A percentile compares a stretch with the other conserved stretches of the same genome.
phyloP scores from a whole-genome alignment of 2,113 vertebrate species.

The Plecturocebus donacophilus region DNA sequence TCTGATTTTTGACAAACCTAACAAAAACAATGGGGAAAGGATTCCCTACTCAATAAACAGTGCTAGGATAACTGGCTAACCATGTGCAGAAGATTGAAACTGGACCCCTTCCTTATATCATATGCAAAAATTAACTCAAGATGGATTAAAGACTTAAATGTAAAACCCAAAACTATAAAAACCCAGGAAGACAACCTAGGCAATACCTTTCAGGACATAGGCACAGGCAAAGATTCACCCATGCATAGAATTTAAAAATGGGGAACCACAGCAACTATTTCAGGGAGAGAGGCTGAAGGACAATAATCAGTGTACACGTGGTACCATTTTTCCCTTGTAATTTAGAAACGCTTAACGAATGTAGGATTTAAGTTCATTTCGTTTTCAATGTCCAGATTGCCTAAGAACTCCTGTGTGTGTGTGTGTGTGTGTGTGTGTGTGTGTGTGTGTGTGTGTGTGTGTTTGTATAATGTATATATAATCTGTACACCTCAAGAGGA shows the following conservation, averaged over 20 bases:
- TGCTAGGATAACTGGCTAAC: no score
- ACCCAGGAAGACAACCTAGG: no score
- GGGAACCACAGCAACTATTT: background rate
- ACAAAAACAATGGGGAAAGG: no score
- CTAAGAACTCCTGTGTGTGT: constrained; percentile 32
- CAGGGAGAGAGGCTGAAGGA: background rate
- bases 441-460: background rate
- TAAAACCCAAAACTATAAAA: no score
- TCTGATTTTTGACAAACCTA: no score
- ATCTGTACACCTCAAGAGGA: background rate
- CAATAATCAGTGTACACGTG: background rate
- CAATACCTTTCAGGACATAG: no score
- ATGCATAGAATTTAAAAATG: background rate
- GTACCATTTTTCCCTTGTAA: background rate
- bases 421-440: background rate
- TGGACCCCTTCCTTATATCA: no score
- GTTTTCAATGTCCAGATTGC: background rate
- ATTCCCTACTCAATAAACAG: no score
- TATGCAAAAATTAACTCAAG: no score
- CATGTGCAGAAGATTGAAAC: no score
- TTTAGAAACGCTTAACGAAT: background rate
- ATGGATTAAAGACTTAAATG: no score
- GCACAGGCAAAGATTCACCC: background rate
- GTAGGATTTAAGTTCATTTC: background rate
- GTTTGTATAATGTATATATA: background rate